Conservation (phyloP, 1,140 invertebrate genomes). For the Zaprionus davidi region DNA sequence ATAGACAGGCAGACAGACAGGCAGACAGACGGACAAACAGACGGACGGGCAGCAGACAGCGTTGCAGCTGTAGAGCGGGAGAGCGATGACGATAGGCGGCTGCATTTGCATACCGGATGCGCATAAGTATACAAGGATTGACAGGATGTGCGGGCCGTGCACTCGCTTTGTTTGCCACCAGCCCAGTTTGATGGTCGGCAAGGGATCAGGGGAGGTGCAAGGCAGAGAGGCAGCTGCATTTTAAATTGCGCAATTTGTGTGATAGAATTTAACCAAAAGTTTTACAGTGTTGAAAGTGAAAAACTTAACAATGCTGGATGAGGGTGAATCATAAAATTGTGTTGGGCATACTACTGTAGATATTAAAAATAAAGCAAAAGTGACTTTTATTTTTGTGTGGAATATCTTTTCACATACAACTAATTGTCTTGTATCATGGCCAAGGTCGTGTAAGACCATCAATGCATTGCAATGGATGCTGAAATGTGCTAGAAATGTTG, state of each 20-base stretch:
- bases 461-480: no score
- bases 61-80: neutral
- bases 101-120: constrained; percentile 74
- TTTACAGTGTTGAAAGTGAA: neutral
- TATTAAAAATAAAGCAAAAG: no score
- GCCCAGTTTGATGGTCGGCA: neutral
- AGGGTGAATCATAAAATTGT: no score
- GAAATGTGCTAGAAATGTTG: no score
- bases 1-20: constrained; percentile 28
- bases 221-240: neutral
- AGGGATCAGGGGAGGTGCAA: neutral
- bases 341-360: no score
- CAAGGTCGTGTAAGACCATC: no score
- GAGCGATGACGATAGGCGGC: constrained; percentile 45
- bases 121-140: constrained; percentile 79
- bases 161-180: constrained; percentile 59
- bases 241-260: constrained; percentile 10
- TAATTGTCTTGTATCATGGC: no score
- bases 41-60: neutral
- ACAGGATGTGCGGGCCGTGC: constrained; percentile 78
- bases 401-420: no score
- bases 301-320: neutral
- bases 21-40: neutral
- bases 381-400: no score
- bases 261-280: constrained; percentile 6